Base-by-base conservation (phyloP, 2,797 vertebrate species). In the Xyrichtys novacula region DNA sequence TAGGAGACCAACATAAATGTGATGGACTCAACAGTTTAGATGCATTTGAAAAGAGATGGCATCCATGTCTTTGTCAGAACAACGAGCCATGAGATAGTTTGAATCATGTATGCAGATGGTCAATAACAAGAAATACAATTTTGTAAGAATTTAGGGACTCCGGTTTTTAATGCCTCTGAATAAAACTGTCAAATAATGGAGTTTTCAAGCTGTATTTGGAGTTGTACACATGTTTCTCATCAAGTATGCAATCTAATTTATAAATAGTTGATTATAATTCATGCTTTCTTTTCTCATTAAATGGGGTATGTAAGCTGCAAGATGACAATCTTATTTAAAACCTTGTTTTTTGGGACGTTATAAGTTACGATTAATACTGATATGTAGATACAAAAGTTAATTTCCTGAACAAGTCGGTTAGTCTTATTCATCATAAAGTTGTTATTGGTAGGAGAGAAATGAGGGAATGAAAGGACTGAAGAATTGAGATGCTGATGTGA, bases 401-500 rank as follows among this genome's bases (percentile, higher is more conserved):
- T 44, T 64, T 42, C 36, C 46, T 50, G 56, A 72, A 48, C n/a
- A 78, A 56, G 49, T 62, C 39, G 67, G 61, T 72, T 62, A n/a
- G 19, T 32, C 4, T 63, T 42, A 53, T n/a, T n/a, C n/a, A n/a
- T 26, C 60, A 42, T 46, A 57, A 78, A 65, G 42, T 71, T 64
- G 78, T 38, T 67, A 67, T 60, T 34, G 57, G 29, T 46, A 61
- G n/a, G 34, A 0, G n/a, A 55, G 75, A 70, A 74, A 60, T 39
- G 11, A 66, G 47, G 43, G 50, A 70, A 60, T 44, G 38, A 63
- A 76, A 63, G 58, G 26, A 65, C 50, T 57, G 49, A 5, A 49
- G 48, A 81, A 71, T 60, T 47, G 59, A 70, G 60, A 77, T 50
- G 28, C 72, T 56, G 63, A 73, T 63, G 42, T 65, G 57, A 56